Evolutionary conservation across 2,888 invertebrate genomes (phyloP).

Genomic region (Limnephilus auricula): DNA sequence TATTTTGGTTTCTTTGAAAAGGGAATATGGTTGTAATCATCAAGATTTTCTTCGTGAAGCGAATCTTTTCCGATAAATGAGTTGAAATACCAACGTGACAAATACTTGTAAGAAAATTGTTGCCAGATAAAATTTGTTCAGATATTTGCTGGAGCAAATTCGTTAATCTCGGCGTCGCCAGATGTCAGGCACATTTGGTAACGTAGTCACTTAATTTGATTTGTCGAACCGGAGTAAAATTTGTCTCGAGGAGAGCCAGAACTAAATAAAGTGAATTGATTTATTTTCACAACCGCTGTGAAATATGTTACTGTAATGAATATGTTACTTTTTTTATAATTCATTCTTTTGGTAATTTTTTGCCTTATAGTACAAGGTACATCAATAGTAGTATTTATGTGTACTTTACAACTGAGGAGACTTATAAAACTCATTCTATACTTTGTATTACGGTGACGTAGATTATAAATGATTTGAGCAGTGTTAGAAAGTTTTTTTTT

Average conservation of each 20-base stretch:
- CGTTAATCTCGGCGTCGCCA: slow-evolving; percentile 2
- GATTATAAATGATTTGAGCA: no score
- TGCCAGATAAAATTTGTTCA: background rate
- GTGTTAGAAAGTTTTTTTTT: no score
- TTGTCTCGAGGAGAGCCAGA: background rate
- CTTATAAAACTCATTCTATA: no score
- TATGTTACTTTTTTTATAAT: background rate
- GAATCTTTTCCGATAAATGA: background rate
- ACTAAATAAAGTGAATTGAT: background rate
- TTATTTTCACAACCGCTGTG: background rate
- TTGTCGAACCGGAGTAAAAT: background rate
- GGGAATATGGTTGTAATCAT: background rate
- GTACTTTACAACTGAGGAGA: no score
- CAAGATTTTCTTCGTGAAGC: background rate
- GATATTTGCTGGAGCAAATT: background rate
- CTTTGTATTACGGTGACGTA: no score
- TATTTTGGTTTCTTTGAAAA: background rate
- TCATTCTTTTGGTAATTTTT: background rate
- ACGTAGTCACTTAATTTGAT: slow-evolving; percentile 6
- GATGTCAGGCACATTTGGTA: background rate
- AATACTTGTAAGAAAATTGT: background rate
- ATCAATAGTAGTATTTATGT: no score
- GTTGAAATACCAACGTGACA: background rate
- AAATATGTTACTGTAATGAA: background rate
- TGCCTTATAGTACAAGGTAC: no score